A percentile compares a stretch with the other conserved stretches of the same genome.
Conservation (phyloP, 2,888 invertebrate genomes). For the Yponomeuta evonymella region DNA sequence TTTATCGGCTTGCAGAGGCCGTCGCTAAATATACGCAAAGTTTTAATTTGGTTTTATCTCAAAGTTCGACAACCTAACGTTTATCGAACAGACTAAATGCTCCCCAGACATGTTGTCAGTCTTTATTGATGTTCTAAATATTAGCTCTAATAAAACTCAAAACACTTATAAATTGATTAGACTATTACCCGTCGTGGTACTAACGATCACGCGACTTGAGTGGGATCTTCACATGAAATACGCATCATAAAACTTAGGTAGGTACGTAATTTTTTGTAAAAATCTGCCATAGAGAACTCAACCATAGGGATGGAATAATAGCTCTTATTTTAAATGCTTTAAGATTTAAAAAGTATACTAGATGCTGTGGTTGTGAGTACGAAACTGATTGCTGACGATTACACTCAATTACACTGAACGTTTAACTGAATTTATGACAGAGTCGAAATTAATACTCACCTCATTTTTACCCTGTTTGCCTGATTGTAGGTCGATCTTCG, state of each 20-base stretch:
- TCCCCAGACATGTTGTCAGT: neutral
- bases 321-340: neutral
- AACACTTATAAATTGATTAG: slow-evolving; percentile 7
- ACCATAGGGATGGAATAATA: neutral
- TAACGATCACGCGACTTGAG: neutral
- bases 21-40: neutral
- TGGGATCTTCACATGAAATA: slow-evolving; percentile 42
- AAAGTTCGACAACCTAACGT: neutral
- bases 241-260: slow-evolving; percentile 38
- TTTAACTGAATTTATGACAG: slow-evolving; percentile 59
- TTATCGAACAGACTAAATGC: neutral
- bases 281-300: neutral
- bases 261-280: slow-evolving; percentile 4
- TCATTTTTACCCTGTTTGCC: slow-evolving; percentile 39
- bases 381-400: slow-evolving; percentile 43
- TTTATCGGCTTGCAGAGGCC: neutral
- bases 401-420: slow-evolving; percentile 42
- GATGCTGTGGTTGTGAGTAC: slow-evolving; percentile 25
- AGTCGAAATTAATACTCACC: slow-evolving; percentile 61
- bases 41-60: neutral
- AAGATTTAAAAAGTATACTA: neutral
- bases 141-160: neutral
- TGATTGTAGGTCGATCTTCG: slow-evolving; percentile 51
- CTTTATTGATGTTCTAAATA: slow-evolving; percentile 6
- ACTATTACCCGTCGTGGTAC: neutral